A percentile compares a stretch with the other conserved stretches of the same genome.
These are phyloP conservation scores for Dunckerocampus dactyliophorus DNA, from an alignment of 2,113 vertebrate species.

Conservation along the genomic window DNA sequence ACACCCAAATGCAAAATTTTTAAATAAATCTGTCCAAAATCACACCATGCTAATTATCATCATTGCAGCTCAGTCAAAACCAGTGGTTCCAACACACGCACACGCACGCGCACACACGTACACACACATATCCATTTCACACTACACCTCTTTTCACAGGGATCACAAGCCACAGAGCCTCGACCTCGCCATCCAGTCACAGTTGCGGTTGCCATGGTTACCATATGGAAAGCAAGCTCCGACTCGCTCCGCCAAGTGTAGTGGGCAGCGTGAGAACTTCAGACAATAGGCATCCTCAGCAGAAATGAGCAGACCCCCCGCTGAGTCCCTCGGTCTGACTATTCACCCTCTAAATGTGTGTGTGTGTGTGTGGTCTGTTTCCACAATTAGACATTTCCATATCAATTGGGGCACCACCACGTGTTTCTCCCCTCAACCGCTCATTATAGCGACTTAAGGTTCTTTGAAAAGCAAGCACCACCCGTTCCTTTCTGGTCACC, in stretches of 20 bases:
- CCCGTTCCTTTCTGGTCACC: constrained; percentile 38
- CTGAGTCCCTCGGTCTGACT: constrained; percentile 22
- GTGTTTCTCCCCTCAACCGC: constrained; percentile 51
- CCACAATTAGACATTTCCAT: constrained; percentile 64
- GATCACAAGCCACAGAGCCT: constrained; percentile 53
- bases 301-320: constrained; percentile 60
- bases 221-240: constrained; percentile 54
- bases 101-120: constrained; percentile 23
- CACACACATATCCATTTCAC: constrained; percentile 52
- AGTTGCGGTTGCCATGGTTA: constrained; percentile 69
- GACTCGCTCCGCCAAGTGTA: constrained; percentile 39
- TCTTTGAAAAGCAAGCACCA: constrained; percentile 58
- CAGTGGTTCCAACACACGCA: constrained; percentile 20
- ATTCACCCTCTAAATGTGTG: constrained; percentile 57
- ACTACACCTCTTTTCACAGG: constrained; percentile 47
- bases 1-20: background rate
- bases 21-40: constrained; percentile 5
- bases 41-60: constrained; percentile 18
- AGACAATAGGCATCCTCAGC: constrained; percentile 55
- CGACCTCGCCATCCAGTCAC: constrained; percentile 56
- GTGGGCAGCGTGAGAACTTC: constrained; percentile 67
- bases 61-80: constrained; percentile 16
- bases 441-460: constrained; percentile 60
- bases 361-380: constrained; percentile 68
- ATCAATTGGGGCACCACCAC: constrained; percentile 62